A percentile compares a stretch with the other conserved stretches of the same genome.
phyloP scores from a whole-genome alignment of 2,888 invertebrate genomes.

The Charanyca ferruginea region DNA sequence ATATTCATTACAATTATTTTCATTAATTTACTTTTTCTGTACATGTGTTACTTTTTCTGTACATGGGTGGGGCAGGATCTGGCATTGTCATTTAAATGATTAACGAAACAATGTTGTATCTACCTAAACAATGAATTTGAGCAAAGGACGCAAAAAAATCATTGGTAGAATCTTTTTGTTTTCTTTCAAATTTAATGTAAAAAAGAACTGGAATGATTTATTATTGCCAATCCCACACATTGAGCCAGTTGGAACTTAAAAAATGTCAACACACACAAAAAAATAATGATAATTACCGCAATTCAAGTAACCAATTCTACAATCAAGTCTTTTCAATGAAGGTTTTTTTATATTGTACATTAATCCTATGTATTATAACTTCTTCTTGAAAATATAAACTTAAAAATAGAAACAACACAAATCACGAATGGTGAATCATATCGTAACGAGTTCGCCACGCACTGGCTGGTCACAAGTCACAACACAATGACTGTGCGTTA shows the following conservation, averaged over 20 bases:
- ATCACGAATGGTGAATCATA: conserved; percentile 32
- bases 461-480: neutral
- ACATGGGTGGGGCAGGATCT: too few species aligned
- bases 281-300: neutral
- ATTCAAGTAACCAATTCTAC: neutral
- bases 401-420: conserved; percentile 1
- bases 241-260: neutral
- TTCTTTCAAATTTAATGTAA: neutral
- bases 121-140: neutral
- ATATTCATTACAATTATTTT: too few species aligned
- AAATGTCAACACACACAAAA: neutral
- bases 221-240: neutral
- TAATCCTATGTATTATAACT: neutral
- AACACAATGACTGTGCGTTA: neutral
- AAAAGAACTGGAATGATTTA: neutral
- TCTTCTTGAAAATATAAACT: conserved; percentile 7
- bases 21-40: too few species aligned
- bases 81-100: too few species aligned
- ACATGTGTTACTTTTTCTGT: too few species aligned
- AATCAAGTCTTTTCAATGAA: neutral
- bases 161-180: neutral
- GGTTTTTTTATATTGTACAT: neutral
- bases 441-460: neutral
- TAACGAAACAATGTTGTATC: too few species aligned
- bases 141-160: neutral